phyloP scores from a whole-genome alignment of 2,888 invertebrate genomes.

The Pilophorus perplexus region DNA sequence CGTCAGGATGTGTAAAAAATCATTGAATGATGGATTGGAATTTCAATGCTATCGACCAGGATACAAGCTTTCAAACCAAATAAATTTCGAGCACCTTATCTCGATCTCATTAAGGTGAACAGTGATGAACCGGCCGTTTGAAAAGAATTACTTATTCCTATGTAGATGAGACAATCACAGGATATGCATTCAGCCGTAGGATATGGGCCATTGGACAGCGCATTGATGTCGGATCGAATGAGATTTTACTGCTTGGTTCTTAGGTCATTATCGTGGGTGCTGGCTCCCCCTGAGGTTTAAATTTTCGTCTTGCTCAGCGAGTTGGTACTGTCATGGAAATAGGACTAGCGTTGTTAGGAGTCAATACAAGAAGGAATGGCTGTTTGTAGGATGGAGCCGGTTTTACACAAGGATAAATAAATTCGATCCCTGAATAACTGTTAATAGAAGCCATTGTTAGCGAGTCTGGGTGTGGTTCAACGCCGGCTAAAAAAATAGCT shows the following conservation, averaged over 20 bases:
- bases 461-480: no score
- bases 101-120: conserved; percentile 26
- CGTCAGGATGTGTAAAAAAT: no score
- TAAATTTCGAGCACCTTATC: conserved; percentile 24
- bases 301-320: conserved; percentile 10
- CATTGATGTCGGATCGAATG: conserved; percentile 11
- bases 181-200: conserved; percentile 30
- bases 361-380: no score
- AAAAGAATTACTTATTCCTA: background rate
- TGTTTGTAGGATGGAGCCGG: no score
- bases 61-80: background rate
- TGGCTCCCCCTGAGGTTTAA: background rate
- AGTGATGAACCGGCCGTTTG: conserved; percentile 12
- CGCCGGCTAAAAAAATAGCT: no score
- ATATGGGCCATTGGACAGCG: conserved; percentile 32
- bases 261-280: conserved; percentile 1
- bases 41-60: no score
- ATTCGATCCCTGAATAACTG: no score
- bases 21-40: no score
- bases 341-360: no score
- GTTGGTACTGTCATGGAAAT: no score
- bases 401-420: no score
- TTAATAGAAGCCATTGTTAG: no score
- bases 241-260: conserved; percentile 13
- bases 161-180: conserved; percentile 37